These are phyloP conservation scores for Diadema setosum DNA, from an alignment of 35 echinoderm and acorn worm genomes.

Conservation along the genomic window DNA sequence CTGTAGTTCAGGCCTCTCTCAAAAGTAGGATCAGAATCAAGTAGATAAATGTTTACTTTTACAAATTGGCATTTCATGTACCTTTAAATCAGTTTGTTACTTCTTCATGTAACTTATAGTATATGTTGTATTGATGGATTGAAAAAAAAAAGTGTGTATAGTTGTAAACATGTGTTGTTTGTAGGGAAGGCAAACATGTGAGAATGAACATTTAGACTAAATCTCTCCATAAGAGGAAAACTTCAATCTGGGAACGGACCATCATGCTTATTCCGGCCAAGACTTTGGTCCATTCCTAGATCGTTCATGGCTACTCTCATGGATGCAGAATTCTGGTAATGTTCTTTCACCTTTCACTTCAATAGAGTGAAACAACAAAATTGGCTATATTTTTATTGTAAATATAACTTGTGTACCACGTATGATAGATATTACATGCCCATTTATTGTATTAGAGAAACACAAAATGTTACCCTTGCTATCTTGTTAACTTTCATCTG, in stretches of 20 bases:
- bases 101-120: not conserved
- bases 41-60: too few relatives aligned
- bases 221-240: not conserved
- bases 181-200: too few relatives aligned
- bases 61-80: too few relatives aligned
- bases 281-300: constrained; percentile 19
- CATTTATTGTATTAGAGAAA: too few relatives aligned
- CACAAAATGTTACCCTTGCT: too few relatives aligned
- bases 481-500: too few relatives aligned
- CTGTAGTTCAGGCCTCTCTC: too few relatives aligned
- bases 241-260: not conserved
- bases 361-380: not conserved
- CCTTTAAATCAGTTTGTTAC: too few relatives aligned
- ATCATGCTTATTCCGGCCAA: not conserved
- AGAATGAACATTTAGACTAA: not conserved
- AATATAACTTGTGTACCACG: constrained; percentile 11
- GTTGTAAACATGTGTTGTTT: not conserved
- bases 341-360: not conserved
- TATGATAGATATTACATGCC: not conserved
- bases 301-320: not conserved
- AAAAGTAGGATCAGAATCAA: not conserved
- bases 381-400: constrained; percentile 24
- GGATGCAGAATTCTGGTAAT: not conserved
- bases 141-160: not conserved
- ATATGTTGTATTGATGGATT: not conserved